Base-by-base conservation (phyloP, 2,888 invertebrate species). In the Heliconius hortense region DNA sequence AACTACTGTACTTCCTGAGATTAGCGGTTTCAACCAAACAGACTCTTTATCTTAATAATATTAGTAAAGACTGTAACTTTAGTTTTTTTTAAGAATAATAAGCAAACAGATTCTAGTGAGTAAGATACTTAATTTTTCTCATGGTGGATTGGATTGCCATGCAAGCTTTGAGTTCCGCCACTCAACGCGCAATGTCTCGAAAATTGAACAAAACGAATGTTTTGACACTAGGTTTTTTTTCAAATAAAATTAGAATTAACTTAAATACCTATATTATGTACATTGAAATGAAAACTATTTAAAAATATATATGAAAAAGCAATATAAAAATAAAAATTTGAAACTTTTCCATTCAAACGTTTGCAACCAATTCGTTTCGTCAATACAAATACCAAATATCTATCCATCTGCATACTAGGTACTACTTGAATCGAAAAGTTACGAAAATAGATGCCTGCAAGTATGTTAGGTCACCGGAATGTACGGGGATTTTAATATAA, bases 281-380 rank as follows among this genome's bases (percentile, higher is more conserved):
- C 39, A 43, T 11, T 43, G 13, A 43, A 43, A 13, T 43, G 13
- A 43, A 43, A 35, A 13, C 13, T 3, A 13, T 39, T n/a, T 4
- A 24, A 59, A 24, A 60, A 63, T 8, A 63, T 13, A 60, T 31
- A 63, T 10, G 8, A 63, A 67, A 67, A 67, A 35, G 39, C 24
- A 39, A 66, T 39, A 39, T 39, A 39, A 24, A 64, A 39, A 43
- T 39, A 2, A 5, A 39, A 35, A 39, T 24, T n/a, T 64, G n/a
- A 1, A 64, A 13, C 64, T n/a, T 66, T 66, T 24, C 24, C 66
- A n/a, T 66, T 66, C 7, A 24, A 66, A 39, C 24, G 66, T 26
- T 24, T 48, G 67, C 67, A 67, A 48, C 18, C 67, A 48, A 67
- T 48, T 67, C 67, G 43, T 43, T 67, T 67, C 18, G 67, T 67